Conservation (phyloP, 64 coral and sea anemone genomes). For the Anthopleura sola region DNA sequence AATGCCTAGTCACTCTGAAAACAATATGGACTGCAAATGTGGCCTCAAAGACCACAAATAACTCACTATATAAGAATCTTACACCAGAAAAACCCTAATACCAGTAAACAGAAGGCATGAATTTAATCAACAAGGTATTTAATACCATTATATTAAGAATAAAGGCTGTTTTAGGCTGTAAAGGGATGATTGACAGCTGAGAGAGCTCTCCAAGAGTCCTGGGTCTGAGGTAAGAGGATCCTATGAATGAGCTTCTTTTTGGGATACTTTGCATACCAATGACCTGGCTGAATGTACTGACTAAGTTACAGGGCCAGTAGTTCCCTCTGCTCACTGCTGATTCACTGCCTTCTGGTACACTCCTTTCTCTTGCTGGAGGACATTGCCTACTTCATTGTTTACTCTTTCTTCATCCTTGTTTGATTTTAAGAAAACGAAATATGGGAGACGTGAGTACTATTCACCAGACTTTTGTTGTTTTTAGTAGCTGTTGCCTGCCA, state of each 20-base stretch:
- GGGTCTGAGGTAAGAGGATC: not conserved
- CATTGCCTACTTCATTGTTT: not conserved
- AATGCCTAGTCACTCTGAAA: not conserved
- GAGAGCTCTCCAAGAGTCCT: slow-evolving; percentile 5
- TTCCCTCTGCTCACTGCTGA: not conserved
- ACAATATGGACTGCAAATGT: not conserved
- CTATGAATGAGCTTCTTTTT: not conserved
- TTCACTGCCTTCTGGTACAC: not conserved
- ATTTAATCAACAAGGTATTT: not conserved
- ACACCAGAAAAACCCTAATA: not conserved
- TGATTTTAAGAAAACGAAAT: not conserved
- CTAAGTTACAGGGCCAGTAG: not conserved
- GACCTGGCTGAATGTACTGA: not conserved
- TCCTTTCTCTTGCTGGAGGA: slow-evolving; percentile 2
- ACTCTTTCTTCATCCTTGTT: not conserved
- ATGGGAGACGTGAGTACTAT: slow-evolving; percentile 11
- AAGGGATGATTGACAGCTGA: not conserved
- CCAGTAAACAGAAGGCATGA: not conserved
- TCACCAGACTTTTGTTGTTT: not conserved
- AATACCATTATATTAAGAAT: not conserved
- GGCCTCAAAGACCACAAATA: not conserved
- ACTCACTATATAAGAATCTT: not conserved
- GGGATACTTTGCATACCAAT: not conserved
- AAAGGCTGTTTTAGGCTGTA: not conserved
- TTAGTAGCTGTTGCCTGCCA: not conserved